Evolutionary conservation across 2,797 vertebrate genomes (phyloP).

Genomic region (Sebastolobus altivelis): DNA sequence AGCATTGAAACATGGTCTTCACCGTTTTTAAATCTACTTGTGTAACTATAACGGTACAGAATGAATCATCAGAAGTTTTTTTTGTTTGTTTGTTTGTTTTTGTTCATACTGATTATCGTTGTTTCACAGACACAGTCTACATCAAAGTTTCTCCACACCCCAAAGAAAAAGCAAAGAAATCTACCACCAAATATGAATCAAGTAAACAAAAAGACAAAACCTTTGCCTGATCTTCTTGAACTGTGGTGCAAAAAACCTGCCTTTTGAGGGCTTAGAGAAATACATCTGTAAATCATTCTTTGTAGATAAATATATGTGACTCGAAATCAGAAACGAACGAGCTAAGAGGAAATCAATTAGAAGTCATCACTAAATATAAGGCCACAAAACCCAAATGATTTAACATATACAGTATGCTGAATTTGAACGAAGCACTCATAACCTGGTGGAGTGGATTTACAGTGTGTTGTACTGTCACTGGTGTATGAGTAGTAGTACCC

Average conservation of each 20-base stretch:
- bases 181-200: constrained; percentile 64
- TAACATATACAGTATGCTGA: constrained; percentile 36
- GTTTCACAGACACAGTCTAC: constrained; percentile 78
- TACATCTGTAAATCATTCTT: constrained; percentile 56
- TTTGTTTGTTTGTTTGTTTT: constrained; percentile 31
- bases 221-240: constrained; percentile 36
- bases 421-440: constrained; percentile 42
- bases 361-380: constrained; percentile 77
- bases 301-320: constrained; percentile 56
- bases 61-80: constrained; percentile 60
- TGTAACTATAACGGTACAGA: constrained; percentile 79
- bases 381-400: constrained; percentile 79
- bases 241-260: constrained; percentile 51
- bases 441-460: constrained; percentile 28
- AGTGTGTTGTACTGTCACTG: constrained; percentile 34
- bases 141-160: constrained; percentile 64
- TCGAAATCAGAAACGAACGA: constrained; percentile 33
- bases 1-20: constrained; percentile 67
- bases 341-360: constrained; percentile 25
- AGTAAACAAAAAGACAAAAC: constrained; percentile 51
- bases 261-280: constrained; percentile 53
- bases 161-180: constrained; percentile 57
- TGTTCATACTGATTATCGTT: constrained; percentile 56
- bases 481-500: constrained; percentile 44
- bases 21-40: constrained; percentile 62